Conservation (phyloP, 1,140 invertebrate species). For the Amyelois transitella region DNA sequence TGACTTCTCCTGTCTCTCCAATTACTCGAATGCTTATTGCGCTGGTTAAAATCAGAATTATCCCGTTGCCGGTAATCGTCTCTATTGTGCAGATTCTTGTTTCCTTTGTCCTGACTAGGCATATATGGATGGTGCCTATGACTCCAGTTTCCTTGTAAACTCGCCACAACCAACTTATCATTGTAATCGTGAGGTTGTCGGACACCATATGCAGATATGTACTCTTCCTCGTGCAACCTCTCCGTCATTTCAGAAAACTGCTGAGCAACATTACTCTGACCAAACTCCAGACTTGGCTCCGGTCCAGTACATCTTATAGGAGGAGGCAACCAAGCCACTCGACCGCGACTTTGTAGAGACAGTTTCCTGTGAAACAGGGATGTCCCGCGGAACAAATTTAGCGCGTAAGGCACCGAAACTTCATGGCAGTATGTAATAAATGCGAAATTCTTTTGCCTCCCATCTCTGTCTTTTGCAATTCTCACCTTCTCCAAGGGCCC, state of each 20-base stretch:
- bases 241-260: slow-evolving; percentile 61
- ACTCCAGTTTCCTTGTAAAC: slow-evolving; percentile 68
- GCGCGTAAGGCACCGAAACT: slow-evolving; percentile 83
- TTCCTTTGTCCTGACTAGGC: slow-evolving; percentile 39
- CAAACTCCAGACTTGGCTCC: slow-evolving; percentile 43
- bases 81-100: slow-evolving; percentile 27
- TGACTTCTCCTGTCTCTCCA: slow-evolving; percentile 40
- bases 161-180: slow-evolving; percentile 54
- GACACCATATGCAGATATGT: slow-evolving; percentile 15
- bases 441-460: slow-evolving; percentile 79
- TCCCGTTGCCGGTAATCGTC: slow-evolving; percentile 34
- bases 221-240: slow-evolving; percentile 33
- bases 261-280: slow-evolving; percentile 33
- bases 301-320: slow-evolving; percentile 46
- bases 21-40: slow-evolving; percentile 23
- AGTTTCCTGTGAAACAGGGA: slow-evolving; percentile 72
- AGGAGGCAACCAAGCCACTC: slow-evolving; percentile 33
- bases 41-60: slow-evolving; percentile 23
- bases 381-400: slow-evolving; percentile 80
- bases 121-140: slow-evolving; percentile 60
- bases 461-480: slow-evolving; percentile 83
- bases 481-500: slow-evolving; percentile 84
- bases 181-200: slow-evolving; percentile 26
- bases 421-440: slow-evolving; percentile 85
- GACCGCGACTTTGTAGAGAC: slow-evolving; percentile 59